These are phyloP conservation scores for Blera fallax DNA, from an alignment of 2,888 invertebrate genomes.

Conservation along the genomic window DNA sequence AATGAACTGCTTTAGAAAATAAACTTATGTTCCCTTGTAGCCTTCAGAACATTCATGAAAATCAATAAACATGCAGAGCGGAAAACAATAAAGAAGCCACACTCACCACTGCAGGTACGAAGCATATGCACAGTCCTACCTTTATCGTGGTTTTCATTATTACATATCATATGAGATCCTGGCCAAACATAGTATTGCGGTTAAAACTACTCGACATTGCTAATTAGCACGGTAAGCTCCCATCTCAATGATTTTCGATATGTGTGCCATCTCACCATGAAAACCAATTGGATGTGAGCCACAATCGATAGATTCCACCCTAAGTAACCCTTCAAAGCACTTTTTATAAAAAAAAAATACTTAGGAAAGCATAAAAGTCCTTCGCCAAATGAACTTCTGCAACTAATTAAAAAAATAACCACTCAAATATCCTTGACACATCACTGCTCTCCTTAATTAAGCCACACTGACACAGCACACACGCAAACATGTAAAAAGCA, in stretches of 20 bases:
- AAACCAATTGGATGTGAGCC: background rate
- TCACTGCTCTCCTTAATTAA: conserved; percentile 47
- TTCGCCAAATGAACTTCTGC: conserved; percentile 20
- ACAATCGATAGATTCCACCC: background rate
- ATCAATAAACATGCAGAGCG: too few relatives aligned
- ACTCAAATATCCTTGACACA: conserved; percentile 50
- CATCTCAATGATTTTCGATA: background rate
- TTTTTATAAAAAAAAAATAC: background rate
- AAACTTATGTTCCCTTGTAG: too few relatives aligned
- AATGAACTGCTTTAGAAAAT: too few relatives aligned
- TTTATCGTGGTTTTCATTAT: background rate
- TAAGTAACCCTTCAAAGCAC: background rate
- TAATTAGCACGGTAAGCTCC: background rate
- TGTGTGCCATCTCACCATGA: background rate
- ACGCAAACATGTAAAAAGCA: background rate
- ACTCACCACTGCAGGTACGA: background rate
- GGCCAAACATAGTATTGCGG: background rate
- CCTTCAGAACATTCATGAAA: too few relatives aligned
- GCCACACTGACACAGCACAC: conserved; percentile 1
- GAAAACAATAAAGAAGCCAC: too few relatives aligned
- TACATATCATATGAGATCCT: background rate
- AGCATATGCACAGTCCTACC: background rate
- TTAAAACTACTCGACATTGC: background rate
- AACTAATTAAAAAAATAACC: conserved; percentile 52
- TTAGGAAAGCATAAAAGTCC: background rate